These are phyloP conservation scores for Sitta carolinensis DNA, from an alignment of 2,797 vertebrate genomes.

Conservation along the genomic window DNA sequence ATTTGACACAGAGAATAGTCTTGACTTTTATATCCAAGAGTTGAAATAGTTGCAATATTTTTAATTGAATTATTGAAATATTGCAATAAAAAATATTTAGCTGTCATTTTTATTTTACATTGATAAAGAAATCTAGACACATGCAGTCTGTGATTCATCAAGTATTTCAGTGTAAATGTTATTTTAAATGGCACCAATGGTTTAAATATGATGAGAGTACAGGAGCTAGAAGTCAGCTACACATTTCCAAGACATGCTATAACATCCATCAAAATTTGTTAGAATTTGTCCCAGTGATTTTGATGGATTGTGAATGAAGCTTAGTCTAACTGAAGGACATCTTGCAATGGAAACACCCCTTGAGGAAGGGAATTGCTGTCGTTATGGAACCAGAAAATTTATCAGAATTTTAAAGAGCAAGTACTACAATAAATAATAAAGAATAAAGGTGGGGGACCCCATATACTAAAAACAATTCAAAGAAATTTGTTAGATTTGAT, in stretches of 20 bases:
- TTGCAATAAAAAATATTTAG: neutral
- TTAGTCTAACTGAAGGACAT: neutral
- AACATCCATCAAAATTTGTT: neutral
- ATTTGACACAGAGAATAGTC: neutral
- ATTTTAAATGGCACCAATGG: neutral
- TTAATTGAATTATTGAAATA: no score
- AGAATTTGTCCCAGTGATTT: neutral
- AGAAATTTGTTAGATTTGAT: neutral
- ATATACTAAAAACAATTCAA: neutral
- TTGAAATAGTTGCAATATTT: neutral
- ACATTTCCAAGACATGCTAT: neutral
- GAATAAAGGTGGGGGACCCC: neutral
- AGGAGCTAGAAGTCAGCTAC: neutral
- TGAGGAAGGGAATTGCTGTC: neutral
- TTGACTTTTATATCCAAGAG: neutral
- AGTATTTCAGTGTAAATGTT: neutral
- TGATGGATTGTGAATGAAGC: neutral
- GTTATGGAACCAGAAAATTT: neutral
- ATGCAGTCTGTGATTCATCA: neutral
- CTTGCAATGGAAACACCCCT: neutral
- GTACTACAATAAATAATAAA: neutral
- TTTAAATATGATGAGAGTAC: neutral
- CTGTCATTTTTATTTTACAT: neutral
- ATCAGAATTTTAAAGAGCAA: neutral
- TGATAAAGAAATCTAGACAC: neutral